Evolutionary conservation across 2,888 invertebrate genomes (phyloP), one percentile per base, ranked within the genome.

Genomic region (Chloromyia formosa): DNA sequence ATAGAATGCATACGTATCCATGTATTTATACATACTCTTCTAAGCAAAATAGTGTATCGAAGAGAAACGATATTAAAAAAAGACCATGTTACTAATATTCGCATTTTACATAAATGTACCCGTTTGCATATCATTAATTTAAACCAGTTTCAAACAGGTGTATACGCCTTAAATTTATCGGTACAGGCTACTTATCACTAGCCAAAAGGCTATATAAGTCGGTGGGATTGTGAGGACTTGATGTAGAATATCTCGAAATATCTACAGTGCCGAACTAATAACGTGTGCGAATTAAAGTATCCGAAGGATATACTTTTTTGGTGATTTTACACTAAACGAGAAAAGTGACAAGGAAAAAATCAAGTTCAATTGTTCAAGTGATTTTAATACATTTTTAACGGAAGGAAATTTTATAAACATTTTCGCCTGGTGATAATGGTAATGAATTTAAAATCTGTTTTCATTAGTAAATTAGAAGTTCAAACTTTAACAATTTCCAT

Each of bases 401-500:
- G 14, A 56, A 54, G 20, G 69, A 40, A 12, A 18, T 18, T 27
- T 69, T 14, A 69, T n/a, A n/a, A 56, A 54, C 14, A 54, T n/a
- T 54, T 54, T 2, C 9, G 69, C 12, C 40, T 69, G 69, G 69
- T 69, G 69, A 69, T 69, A 69, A 69, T 69, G 69, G 69, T 69
- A 56, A 69, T n/a, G 14, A 12, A 18, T 1, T 62, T 62, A 3
- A 22, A 58, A 49, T 42, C 5, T 5, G 12, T 42, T 42, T 42
- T 56, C n/a, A 61, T n/a, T n/a, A 61, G 27, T 23, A 61, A 20
- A 61, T 18, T n/a, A n/a, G n/a, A n/a, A n/a, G n/a, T n/a, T n/a
- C n/a, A n/a, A n/a, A n/a, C n/a, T n/a, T n/a, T n/a, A n/a, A n/a
- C n/a, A n/a, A n/a, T n/a, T n/a, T n/a, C n/a, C n/a, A n/a, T n/a